Percentiles rank a stretch among this genome's conserved stretches.
Conservation (phyloP, 2,113 vertebrate genomes). For the Empidonax traillii region DNA sequence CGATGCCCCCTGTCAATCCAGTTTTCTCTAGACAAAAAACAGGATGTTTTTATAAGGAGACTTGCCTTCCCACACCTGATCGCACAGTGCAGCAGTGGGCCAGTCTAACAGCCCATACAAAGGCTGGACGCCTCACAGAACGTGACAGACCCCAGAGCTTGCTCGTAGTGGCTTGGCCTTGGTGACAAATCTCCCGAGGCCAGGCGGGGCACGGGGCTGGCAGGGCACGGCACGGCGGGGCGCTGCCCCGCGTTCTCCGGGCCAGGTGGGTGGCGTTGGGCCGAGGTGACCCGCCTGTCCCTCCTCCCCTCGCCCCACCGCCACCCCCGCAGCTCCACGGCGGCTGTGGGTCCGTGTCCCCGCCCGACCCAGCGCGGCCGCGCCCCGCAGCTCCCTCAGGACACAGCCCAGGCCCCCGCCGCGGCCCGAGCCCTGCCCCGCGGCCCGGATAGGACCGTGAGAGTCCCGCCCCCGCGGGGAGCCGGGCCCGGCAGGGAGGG, state of each 20-base stretch:
- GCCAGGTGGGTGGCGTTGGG: neutral
- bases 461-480: neutral
- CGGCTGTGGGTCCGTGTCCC: accelerated
- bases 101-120: neutral
- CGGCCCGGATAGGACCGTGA: neutral
- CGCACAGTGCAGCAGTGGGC: neutral
- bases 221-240: neutral
- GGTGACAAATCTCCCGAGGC: too few species aligned
- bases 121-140: neutral
- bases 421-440: neutral
- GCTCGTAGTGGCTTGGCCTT: neutral
- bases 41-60: accelerated
- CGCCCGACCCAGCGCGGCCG: neutral
- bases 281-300: neutral
- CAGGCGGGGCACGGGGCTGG: neutral
- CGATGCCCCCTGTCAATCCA: neutral
- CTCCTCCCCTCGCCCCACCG: neutral
- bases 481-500: neutral
- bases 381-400: neutral
- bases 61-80: neutral
- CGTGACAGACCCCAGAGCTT: neutral
- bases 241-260: neutral
- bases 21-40: neutral
- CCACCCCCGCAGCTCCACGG: neutral
- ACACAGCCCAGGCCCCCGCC: accelerated